Percentiles rank a stretch among this genome's conserved stretches.
phyloP scores from a whole-genome alignment of 2,113 vertebrate genomes.

The Rhagologus leucostigma region DNA sequence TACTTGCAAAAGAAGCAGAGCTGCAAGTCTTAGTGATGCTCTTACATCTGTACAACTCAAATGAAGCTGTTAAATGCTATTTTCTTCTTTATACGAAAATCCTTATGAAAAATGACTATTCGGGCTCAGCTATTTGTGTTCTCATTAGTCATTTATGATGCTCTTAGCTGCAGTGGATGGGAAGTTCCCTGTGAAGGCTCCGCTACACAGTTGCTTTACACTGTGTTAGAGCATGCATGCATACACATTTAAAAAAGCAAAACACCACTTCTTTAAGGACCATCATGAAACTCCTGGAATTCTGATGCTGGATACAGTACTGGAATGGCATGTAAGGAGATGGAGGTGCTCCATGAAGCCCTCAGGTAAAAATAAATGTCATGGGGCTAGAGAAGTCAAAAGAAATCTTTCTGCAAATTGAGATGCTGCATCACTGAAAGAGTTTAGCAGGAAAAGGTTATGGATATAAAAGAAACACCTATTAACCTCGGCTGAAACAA shows the following conservation, averaged over 20 bases:
- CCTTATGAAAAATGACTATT: background rate
- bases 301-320: background rate
- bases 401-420: background rate
- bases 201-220: background rate
- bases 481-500: background rate
- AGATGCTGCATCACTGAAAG: background rate
- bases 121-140: background rate
- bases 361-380: background rate
- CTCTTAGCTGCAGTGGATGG: background rate
- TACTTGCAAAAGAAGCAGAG: background rate
- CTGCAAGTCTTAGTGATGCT: background rate
- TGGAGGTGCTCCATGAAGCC: background rate
- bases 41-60: background rate
- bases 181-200: background rate
- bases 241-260: background rate
- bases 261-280: background rate
- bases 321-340: background rate
- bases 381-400: background rate
- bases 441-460: background rate
- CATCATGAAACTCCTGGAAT: background rate
- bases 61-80: background rate
- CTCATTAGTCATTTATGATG: background rate
- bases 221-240: accelerated
- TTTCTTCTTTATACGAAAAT: background rate
- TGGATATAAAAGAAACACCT: background rate